Evolutionary conservation across 2,888 invertebrate species (phyloP), one percentile per base, ranked within the genome.

Genomic region (Eupithecia vulgata): DNA sequence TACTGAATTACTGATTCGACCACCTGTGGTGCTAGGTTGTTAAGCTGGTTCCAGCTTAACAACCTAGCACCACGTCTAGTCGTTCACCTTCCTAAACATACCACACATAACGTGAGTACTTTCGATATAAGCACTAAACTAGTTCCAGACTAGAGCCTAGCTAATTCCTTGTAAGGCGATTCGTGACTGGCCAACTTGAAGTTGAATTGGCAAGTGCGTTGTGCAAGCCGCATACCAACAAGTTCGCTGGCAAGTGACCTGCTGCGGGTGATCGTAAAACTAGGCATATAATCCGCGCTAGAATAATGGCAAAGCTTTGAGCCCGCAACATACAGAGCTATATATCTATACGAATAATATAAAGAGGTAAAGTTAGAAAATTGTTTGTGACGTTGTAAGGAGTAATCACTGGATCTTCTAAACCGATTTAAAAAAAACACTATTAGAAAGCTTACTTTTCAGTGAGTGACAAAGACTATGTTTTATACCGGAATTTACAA

Each of bases 181-280:
- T 68, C 70, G 72, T 75, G 72, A 71, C 70, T 70, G 59, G 70
- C 52, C 66, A 74, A 70, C 72, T 70, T 67, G 42, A 69, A 75
- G 72, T 70, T 67, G 62, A 62, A 72, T 72, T 69, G 74, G 67
- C 69, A 45, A 72, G 70, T 72, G 72, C 59, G 65, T 72, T 72
- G 72, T 70, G 70, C 72, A 75, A 75, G 64, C 75, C 68, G 70
- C 75, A 75, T 72, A 68, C 70, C 72, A 68, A 71, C 70, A 48
- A 66, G 75, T 70, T 71, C 34, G 37, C 74, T 67, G 45, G 57
- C 69, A 59, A 61, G 30, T 34, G 34, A 61, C 40, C 65, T 37
- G 65, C 65, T 37, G 65, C 65, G 40, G 40, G 40, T n/a, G 40
- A 25, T 40, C 40, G n/a, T 57, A 57, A 30, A 71, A 40, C 30